Base-by-base conservation (phyloP, 2,888 invertebrate species). In the Ormyrus nitidulus region DNA sequence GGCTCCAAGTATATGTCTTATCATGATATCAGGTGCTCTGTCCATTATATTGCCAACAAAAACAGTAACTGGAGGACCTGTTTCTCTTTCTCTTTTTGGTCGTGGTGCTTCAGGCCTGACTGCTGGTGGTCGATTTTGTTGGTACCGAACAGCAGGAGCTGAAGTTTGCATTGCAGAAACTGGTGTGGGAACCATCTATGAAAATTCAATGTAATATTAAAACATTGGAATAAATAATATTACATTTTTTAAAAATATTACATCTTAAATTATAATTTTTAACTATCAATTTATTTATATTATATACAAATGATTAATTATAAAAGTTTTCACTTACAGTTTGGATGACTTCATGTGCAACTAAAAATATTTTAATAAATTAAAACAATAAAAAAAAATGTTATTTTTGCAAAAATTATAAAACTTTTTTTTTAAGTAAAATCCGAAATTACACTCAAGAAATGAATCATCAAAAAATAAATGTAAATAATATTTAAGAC, bases 21-120 rank as follows among this genome's bases (percentile, higher is more conserved):
- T 95, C 95, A 99, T 96, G 9, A 95, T 94, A 91, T 99, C 99
- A 0, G 98, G 98, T 59, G 98, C 98, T 85, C 96, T 94, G 85
- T 98, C 97, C 87, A 97, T 96, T 79, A 99, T 98, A 91, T 98
- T 99, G 66, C 99, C 99, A 69, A 99, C 97, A 92, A 99, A 99
- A 3, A 99, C 98, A 0, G 99, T 99, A 54, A 99, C 98, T 0
- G 97, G 95, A 0, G 98, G 98, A 0, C 97, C 97, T 3, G 88
- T 85, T 83, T 90, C 90, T 79, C 90, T 84, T 80, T 90, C 90
- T 2, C 90, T 87, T 53, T 88, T 88, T 49, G 89, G 86, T 13
- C 76, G 46, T 56, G 81, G 81, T 66, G 66, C 64, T 53, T 81
- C 81, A 58, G 73, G 68, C n/a, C 70, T 74, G 51, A 71, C 51